Conservation (phyloP, 2,797 vertebrate species). For the Sebastes ruberrimus region DNA sequence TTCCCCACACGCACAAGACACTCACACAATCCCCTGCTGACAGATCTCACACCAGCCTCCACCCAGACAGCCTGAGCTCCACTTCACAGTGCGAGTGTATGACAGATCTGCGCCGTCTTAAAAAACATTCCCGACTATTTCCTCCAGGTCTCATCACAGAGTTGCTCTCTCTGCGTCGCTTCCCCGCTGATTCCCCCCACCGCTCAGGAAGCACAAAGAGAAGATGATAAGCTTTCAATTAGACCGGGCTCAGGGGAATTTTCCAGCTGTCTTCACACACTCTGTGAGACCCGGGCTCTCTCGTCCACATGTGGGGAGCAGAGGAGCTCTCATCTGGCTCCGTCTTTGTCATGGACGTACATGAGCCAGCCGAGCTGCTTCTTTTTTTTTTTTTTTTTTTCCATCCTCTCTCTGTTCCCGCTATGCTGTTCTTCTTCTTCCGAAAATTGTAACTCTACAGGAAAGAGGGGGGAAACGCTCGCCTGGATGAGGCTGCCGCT, state of each 20-base stretch:
- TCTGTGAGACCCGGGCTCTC: constrained; percentile 60
- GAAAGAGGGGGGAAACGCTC: constrained; percentile 48
- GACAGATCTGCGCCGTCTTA: constrained; percentile 61
- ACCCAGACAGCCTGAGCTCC: constrained; percentile 54
- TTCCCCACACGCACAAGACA: constrained; percentile 33
- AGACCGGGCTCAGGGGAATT: constrained; percentile 76
- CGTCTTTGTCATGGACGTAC: constrained; percentile 60
- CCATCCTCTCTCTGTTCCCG: constrained; percentile 38
- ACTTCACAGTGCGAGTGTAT: constrained; percentile 47
- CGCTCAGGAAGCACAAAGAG: constrained; percentile 76
- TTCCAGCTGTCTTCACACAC: constrained; percentile 80
- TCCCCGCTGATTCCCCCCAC: constrained; percentile 44
- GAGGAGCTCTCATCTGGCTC: constrained; percentile 72
- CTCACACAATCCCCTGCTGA: constrained; percentile 60
- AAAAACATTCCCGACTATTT: constrained; percentile 42
- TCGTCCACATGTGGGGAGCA: constrained; percentile 76
- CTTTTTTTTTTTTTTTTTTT: not conserved
- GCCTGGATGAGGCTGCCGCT: constrained; percentile 29
- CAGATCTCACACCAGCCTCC: constrained; percentile 68
- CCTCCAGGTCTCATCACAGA: constrained; percentile 65
- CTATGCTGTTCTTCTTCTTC: constrained; percentile 48
- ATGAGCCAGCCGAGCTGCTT: constrained; percentile 32
- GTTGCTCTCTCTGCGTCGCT: constrained; percentile 13
- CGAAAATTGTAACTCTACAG: constrained; percentile 49
- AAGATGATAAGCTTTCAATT: constrained; percentile 84